Evolutionary conservation across 2,113 vertebrate genomes (phyloP).

Genomic region (Oncorhynchus gorbuscha): DNA sequence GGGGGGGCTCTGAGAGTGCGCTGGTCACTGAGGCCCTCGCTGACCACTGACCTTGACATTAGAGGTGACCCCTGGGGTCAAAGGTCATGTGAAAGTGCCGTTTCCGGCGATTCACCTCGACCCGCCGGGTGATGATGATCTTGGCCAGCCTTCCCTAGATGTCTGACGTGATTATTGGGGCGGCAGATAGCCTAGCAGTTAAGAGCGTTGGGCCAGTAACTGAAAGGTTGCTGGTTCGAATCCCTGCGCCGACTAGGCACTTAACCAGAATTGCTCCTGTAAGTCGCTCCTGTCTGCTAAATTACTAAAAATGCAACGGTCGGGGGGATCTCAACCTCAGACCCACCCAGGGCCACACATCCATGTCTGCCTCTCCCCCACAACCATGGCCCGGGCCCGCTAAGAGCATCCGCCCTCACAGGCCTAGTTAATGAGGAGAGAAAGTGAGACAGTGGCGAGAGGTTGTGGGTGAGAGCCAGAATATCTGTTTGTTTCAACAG

Average conservation of each 20-base stretch:
- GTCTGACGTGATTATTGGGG: conserved; percentile 68
- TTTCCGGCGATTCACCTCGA: conserved; percentile 65
- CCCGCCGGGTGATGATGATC: conserved; percentile 68
- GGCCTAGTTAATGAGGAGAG: conserved; percentile 52
- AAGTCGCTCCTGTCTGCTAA: too few species aligned
- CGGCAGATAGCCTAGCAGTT: too few species aligned
- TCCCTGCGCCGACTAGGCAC: too few species aligned
- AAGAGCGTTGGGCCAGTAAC: too few species aligned
- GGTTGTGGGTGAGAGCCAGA: conserved; percentile 42
- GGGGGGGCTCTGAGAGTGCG: conserved; percentile 13
- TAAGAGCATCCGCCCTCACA: conserved; percentile 62
- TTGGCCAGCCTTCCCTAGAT: conserved; percentile 67
- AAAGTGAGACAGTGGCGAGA: conserved; percentile 47
- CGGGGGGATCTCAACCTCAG: conserved; percentile 38
- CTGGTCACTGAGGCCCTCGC: conserved; percentile 59
- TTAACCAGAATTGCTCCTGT: too few species aligned
- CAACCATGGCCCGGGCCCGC: conserved; percentile 50
- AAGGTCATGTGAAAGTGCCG: conserved; percentile 77
- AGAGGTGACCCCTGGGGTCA: conserved; percentile 61
- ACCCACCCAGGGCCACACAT: conserved; percentile 67
- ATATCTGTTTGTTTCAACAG: conserved; percentile 18
- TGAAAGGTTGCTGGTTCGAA: too few species aligned
- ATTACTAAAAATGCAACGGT: background rate
- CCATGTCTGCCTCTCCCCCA: conserved; percentile 48
- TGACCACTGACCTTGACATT: conserved; percentile 73